Evolutionary conservation across 2,797 vertebrate genomes (phyloP).

Genomic region (Podarcis lilfordi): DNA sequence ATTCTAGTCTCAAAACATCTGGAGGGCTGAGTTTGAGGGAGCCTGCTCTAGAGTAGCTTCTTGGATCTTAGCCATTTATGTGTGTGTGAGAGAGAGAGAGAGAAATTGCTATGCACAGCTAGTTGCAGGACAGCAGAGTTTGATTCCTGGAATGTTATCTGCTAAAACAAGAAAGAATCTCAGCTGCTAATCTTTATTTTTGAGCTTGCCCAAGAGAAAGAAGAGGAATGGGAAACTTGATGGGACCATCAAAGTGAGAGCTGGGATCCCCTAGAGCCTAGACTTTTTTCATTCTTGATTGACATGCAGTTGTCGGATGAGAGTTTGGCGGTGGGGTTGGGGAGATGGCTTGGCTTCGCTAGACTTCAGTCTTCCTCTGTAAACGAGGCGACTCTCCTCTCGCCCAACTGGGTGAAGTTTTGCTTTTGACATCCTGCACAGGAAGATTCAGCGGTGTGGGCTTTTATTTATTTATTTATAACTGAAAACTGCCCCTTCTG

Average conservation of each 20-base stretch:
- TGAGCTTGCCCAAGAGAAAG: no score
- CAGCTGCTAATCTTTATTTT: background rate
- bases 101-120: background rate
- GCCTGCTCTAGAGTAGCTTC: background rate
- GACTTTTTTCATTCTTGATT: background rate
- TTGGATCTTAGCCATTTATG: background rate
- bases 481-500: constrained; percentile 33
- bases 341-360: no score
- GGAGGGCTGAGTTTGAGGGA: no score
- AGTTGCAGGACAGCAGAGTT: background rate
- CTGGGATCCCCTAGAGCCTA: background rate
- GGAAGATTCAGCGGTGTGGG: background rate
- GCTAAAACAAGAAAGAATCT: background rate
- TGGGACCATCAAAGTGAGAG: background rate
- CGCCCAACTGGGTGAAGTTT: background rate
- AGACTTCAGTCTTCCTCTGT: background rate
- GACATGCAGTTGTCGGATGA: background rate
- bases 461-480: background rate
- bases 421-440: background rate
- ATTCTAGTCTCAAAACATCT: no score
- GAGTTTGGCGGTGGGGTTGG: background rate
- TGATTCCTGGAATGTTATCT: background rate
- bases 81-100: no score
- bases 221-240: background rate
- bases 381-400: background rate